A percentile compares a stretch with the other conserved stretches of the same genome.
These are phyloP conservation scores for Sebastes miniatus DNA, from an alignment of 2,797 vertebrate genomes.

Conservation along the genomic window DNA sequence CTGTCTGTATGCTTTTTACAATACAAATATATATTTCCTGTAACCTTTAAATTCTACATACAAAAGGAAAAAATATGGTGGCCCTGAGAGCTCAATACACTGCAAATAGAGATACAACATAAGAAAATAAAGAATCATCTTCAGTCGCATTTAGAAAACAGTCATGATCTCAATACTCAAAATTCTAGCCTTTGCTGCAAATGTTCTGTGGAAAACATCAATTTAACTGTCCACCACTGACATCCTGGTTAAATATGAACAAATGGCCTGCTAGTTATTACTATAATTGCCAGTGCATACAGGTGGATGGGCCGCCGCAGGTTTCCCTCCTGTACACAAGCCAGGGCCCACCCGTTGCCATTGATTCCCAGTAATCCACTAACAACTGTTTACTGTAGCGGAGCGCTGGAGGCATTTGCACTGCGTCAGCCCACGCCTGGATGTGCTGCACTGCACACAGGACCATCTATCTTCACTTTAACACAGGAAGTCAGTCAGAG, in stretches of 20 bases:
- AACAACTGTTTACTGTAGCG: slow-evolving; percentile 64
- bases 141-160: too few species aligned
- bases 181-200: background rate
- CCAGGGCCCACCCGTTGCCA: slow-evolving; percentile 45
- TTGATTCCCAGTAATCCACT: slow-evolving; percentile 67
- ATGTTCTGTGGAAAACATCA: background rate
- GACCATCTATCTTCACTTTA: slow-evolving; percentile 44
- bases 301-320: slow-evolving; percentile 12
- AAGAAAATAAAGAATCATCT: too few species aligned
- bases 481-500: slow-evolving; percentile 32
- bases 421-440: slow-evolving; percentile 48
- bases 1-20: background rate
- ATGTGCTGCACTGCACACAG: slow-evolving; percentile 33
- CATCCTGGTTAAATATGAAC: background rate
- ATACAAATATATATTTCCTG: background rate
- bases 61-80: background rate
- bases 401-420: slow-evolving; percentile 45
- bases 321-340: background rate
- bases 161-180: background rate
- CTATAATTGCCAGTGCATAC: background rate
- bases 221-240: background rate
- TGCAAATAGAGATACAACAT: too few species aligned
- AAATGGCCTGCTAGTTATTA: background rate
- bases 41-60: background rate
- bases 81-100: too few species aligned